phyloP scores from a whole-genome alignment of 2,113 vertebrate genomes.

The Dryoscopus gambensis region DNA sequence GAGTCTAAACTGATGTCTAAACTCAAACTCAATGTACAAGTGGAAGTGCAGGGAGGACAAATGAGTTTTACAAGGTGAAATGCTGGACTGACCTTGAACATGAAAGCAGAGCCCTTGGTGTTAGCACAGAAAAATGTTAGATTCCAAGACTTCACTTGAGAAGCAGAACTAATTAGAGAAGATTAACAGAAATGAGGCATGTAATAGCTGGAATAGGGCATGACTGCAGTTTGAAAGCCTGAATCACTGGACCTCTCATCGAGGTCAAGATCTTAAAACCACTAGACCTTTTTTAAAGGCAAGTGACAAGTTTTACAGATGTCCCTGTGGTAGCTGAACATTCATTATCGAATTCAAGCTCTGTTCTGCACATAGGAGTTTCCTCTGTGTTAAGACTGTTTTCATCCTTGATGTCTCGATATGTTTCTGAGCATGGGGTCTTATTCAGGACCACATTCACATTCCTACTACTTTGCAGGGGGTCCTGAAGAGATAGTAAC shows the following conservation, averaged over 20 bases:
- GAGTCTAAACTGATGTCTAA: neutral
- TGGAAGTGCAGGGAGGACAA: neutral
- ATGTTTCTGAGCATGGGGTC: neutral
- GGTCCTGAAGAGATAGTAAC: neutral
- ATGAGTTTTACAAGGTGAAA: neutral
- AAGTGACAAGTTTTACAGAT: neutral
- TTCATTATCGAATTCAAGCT: neutral
- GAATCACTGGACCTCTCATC: neutral
- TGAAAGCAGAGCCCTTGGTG: neutral
- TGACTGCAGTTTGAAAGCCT: neutral
- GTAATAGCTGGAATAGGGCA: constrained; percentile 47
- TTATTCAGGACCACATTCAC: neutral
- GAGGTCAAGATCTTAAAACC: constrained; percentile 12
- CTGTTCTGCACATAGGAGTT: neutral
- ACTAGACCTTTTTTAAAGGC: neutral
- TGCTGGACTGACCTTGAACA: constrained; percentile 2
- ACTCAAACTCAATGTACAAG: neutral
- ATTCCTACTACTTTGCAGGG: neutral
- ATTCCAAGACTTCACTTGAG: constrained; percentile 6
- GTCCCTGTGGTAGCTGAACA: neutral
- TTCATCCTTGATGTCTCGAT: neutral
- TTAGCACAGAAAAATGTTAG: constrained; percentile 19
- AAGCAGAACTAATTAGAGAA: constrained; percentile 64
- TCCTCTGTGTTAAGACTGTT: neutral
- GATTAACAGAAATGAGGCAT: constrained; percentile 53